Base-by-base conservation (phyloP, 2,888 invertebrate species). In the Chromoteleia sp. region DNA sequence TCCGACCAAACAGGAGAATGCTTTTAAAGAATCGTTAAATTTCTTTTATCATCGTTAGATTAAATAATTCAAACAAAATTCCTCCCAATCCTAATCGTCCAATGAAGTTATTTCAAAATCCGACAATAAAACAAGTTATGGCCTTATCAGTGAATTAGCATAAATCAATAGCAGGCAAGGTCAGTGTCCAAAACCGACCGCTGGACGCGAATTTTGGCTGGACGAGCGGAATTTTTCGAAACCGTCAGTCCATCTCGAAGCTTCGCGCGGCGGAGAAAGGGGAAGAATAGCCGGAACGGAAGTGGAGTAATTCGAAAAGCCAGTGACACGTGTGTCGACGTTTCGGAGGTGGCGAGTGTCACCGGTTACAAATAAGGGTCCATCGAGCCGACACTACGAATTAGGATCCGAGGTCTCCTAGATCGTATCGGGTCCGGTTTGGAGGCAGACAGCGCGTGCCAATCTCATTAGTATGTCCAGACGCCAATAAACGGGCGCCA, bases 341-440 rank as follows among this genome's bases (percentile, higher is more conserved):
- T 85, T 85, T 85, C 67, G 74, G 81, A 84, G 84, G 83, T 85
- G 88, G 82, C 85, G 87, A 86, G 84, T 85, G 89, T 87, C 85
- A 85, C 80, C 84, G 84, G 83, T 87, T 88, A 89, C 89, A 89
- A 89, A 89, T 88, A 89, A 88, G 86, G 86, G 82, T 85, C 84
- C 84, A 77, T 79, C 81, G 56, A 58, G 84, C 84, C 87, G 85
- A 87, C 88, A 85, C 86, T 85, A 85, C 81, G 87, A 88, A 88
- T 89, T 88, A 88, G 88, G 87, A 88, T 87, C 85, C 86, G 81
- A 84, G 83, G 83, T 82, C 84, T 85, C 84, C 87, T 84, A 88
- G 88, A 88, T 88, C 70, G 85, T 87, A 88, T 89, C 88, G 82
- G 82, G 83, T 71, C 74, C 80, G 78, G 78, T 77, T 82, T 54